A percentile compares a stretch with the other conserved stretches of the same genome.
These are phyloP conservation scores for Xylophagus ater DNA, from an alignment of 2,888 invertebrate genomes.

Conservation along the genomic window DNA sequence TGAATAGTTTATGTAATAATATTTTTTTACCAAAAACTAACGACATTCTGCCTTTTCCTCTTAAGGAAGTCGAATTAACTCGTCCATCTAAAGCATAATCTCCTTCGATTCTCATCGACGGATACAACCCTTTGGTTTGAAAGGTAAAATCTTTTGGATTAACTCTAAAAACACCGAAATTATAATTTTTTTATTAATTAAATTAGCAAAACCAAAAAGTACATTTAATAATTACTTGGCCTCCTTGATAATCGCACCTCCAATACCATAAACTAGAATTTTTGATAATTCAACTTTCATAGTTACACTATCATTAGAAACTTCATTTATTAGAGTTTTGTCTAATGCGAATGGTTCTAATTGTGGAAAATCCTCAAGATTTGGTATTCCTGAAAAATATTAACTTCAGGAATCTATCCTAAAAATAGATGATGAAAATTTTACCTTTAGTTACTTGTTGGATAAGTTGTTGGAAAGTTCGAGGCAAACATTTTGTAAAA, in stretches of 20 bases:
- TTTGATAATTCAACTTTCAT: slow-evolving; percentile 60
- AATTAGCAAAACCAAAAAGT: too few relatives aligned
- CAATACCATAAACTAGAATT: slow-evolving; percentile 56
- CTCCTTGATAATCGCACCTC: slow-evolving; percentile 50
- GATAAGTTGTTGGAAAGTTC: slow-evolving; percentile 57
- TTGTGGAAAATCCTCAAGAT: too few relatives aligned
- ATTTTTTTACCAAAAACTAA: slow-evolving; percentile 57
- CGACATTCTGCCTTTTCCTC: slow-evolving; percentile 56
- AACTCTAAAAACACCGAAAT: slow-evolving; percentile 47
- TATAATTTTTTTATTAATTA: too few relatives aligned
- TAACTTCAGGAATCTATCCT: too few relatives aligned
- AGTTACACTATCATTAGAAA: slow-evolving; percentile 57
- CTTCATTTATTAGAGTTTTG: slow-evolving; percentile 57
- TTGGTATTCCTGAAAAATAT: slow-evolving; percentile 32
- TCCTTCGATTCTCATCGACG: slow-evolving; percentile 56
- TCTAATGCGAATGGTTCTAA: slow-evolving; percentile 56
- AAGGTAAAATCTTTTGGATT: slow-evolving; percentile 57
- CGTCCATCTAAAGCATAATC: slow-evolving; percentile 57
- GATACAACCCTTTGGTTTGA: slow-evolving; percentile 54
- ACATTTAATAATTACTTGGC: slow-evolving; percentile 54
- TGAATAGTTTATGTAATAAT: too few relatives aligned
- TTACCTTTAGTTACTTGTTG: too few relatives aligned
- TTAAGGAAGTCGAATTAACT: slow-evolving; percentile 57
- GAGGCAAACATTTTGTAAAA: slow-evolving; percentile 55
- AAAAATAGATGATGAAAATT: too few relatives aligned